Evolutionary conservation across 2,797 vertebrate genomes (phyloP).

Genomic region (Sparus aurata): DNA sequence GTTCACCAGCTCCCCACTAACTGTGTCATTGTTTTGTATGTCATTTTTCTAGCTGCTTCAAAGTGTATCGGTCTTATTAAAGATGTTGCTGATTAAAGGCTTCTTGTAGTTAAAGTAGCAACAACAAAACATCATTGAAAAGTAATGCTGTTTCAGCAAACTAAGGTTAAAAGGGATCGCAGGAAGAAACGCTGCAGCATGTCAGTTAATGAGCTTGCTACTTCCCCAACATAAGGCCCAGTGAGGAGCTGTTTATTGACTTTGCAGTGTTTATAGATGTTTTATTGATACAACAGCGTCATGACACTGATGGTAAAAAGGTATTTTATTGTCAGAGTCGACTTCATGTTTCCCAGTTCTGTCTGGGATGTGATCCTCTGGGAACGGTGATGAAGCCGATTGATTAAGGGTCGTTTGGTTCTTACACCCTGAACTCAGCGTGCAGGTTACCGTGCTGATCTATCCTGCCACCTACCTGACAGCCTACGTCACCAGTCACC

Average conservation of each 20-base stretch:
- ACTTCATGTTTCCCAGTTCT: constrained; percentile 3
- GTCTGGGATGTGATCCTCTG: constrained; percentile 1
- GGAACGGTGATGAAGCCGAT: not conserved
- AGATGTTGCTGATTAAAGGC: too few species aligned
- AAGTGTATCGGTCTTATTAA: too few species aligned
- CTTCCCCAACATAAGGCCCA: not conserved
- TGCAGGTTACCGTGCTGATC: constrained; percentile 26
- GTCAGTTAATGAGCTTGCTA: not conserved
- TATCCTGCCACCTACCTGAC: not conserved
- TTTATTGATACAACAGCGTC: constrained; percentile 20
- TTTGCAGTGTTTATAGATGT: constrained; percentile 12
- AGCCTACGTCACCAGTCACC: too few species aligned
- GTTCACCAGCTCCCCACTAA: too few species aligned
- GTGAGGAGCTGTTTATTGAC: not conserved
- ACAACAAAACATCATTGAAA: too few species aligned
- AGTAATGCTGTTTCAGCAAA: not conserved
- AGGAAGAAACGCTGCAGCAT: not conserved
- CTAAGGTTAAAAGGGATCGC: not conserved
- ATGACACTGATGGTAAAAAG: constrained; percentile 8
- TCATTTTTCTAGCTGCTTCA: too few species aligned
- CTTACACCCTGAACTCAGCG: not conserved
- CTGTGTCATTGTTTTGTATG: too few species aligned
- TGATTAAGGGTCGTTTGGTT: not conserved
- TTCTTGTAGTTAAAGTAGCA: too few species aligned
- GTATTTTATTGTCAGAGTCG: not conserved